Evolutionary conservation across 2,113 vertebrate species (phyloP).

Genomic region (Upupa epops): DNA sequence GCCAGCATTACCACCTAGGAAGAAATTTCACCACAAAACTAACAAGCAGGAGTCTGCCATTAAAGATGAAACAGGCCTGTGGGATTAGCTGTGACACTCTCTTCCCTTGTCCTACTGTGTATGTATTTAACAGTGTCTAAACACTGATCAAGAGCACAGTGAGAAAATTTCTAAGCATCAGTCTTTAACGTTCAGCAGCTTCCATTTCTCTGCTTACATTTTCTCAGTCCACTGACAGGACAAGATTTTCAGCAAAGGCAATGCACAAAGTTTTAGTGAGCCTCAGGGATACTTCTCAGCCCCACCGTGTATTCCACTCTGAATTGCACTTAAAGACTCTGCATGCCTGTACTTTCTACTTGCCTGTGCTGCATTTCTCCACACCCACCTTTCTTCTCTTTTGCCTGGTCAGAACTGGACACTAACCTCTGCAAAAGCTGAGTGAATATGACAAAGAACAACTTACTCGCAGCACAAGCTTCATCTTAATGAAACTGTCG

Average conservation of each 20-base stretch:
- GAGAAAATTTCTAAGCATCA: not conserved
- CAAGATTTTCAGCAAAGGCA: not conserved
- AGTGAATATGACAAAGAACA: not conserved
- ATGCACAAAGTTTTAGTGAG: not conserved
- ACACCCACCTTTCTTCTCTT: not conserved
- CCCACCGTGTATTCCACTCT: not conserved
- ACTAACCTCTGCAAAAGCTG: not conserved
- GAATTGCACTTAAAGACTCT: not conserved
- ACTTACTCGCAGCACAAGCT: slow-evolving; percentile 86
- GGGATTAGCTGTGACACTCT: not conserved
- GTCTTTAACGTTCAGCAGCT: not conserved
- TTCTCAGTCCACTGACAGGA: not conserved
- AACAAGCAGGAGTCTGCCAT: not conserved
- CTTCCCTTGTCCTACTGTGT: not conserved
- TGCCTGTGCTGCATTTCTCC: not conserved
- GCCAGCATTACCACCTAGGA: not conserved
- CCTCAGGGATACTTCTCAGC: not conserved
- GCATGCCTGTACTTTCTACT: not conserved
- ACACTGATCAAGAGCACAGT: not conserved
- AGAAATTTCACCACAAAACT: not conserved
- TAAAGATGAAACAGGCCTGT: not conserved
- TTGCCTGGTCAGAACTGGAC: not conserved
- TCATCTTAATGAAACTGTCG: slow-evolving; percentile 91
- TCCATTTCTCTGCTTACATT: not conserved
- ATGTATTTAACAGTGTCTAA: not conserved